Evolutionary conservation across 2,113 vertebrate species (phyloP), one percentile per base, ranked within the genome.

Genomic region (Lophura nycthemera): DNA sequence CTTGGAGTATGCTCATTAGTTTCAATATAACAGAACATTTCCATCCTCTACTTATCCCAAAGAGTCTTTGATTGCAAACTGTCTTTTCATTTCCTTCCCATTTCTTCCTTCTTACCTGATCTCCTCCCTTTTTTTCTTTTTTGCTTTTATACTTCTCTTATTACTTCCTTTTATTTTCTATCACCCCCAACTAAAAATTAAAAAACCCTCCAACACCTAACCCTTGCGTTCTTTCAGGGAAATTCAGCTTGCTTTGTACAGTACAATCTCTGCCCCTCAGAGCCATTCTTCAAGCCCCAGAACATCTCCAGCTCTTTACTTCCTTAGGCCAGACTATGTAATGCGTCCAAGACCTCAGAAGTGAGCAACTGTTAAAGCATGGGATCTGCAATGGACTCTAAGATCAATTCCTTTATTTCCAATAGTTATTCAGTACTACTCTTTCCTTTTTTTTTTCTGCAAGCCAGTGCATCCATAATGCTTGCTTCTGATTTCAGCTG

Each of bases 31-130:
- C 30, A 74, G 50, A 78, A 75, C 17, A 30, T 80, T 71, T 90
- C 19, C 6, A 1, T 74, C 56, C 14, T 12, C 6, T 1, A 1
- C 57, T 88, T 75, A 25, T 67, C 42, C 70, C 47, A 57, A 20
- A 52, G 60, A 67, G 74, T 88, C 71, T 88, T 93, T 88, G 73
- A n/a, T 40, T 89, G 22, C 36, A 83, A 72, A 81, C 34, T 75
- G 16, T 57, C 42, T 69, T 72, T 89, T 45, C 1, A 56, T 66
- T 73, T 77, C 34, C 29, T 71, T 93, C 43, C 64, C 11, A 25
- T 89, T 79, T 94, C 32, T 92, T 12, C 16, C 30, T 88, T 76
- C 30, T 67, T 22, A 42, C 52, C 47, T 75, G 24, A 65, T 74
- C 57, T 77, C 19, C 36, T 36, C 36, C 36, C 7, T 36, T 57